Evolutionary conservation across 2,113 vertebrate genomes (phyloP), one percentile per base, ranked within the genome.

Genomic region (Tympanuchus pallidicinctus): DNA sequence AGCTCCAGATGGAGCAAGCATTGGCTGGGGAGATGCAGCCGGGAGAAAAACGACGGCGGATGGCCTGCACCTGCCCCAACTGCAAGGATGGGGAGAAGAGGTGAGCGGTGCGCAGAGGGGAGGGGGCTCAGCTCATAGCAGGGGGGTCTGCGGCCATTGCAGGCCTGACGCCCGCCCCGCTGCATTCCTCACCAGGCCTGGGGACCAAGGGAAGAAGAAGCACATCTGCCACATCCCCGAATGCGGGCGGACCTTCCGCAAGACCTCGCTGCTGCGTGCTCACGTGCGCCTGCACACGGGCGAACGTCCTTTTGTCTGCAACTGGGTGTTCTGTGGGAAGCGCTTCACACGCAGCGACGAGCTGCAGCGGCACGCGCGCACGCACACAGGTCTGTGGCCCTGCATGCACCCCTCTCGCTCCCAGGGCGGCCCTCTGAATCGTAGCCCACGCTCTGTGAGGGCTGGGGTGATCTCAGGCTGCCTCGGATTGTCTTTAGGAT

Each of bases 51-150:
- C 98, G 99, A 89, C 94, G 99, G 14, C 98, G 99, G 25, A 99
- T 99, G 98, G 99, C 99, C 21, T 99, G 99, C 94, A 99, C 99
- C 42, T 99, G 99, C 73, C 99, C 99, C 94, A 99, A 99, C 98
- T 99, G 99, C 97, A 99, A 99, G 98, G 99, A 99, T 0, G 98
- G 98, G 19, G 99, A 99, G 70, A 99, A 99, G 88, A 98, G 98
- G 99, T 99, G 92, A 97, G 82, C 13, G 48, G 47, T 6, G 3
- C 13, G 1, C 6, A 1, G 69, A 47, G 6, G 1, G 52, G 45
- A 11, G 12, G 5, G 10, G 61, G 61, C 25, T 32, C 61, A 21
- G 13, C 64, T 13, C 40, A 2, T 38, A 11, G 14, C 15, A 43
- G 43, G 42, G 9, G 24, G 50, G 13, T 21, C 2, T 2, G 13